Evolutionary conservation across 2,113 vertebrate species (phyloP), one percentile per base, ranked within the genome.

Genomic region (Menura novaehollandiae): DNA sequence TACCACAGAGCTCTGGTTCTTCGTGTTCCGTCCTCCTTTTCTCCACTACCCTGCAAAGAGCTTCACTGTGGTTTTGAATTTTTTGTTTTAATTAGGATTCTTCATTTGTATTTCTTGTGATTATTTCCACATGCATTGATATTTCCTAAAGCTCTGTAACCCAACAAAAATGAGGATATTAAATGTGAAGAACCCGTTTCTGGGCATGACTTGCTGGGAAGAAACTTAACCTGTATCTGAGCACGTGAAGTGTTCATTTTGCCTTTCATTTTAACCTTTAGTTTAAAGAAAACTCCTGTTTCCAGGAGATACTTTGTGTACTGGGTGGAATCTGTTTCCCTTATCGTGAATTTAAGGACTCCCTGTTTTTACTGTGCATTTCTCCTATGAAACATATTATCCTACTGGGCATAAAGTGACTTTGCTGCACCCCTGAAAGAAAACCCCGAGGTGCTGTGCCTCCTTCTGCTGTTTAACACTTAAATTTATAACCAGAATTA

Each of bases 401-500:
- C 30, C 59, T 33, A 0, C 26, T 55, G 64, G 30, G 26, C 27
- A 13, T 22, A 11, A 82, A 85, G 41, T 4, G 3, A 10, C 28
- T 49, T 59, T 1, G 13, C 60, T 62, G 63, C 46, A 10, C 16
- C 39, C 72, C 33, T 6, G 6, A 13, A 46, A n/a, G 27, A 15
- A 39, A 28, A 1, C 6, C 16, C 35, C 0, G 0, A 8, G 33
- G 39, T 43, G 66, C 24, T 44, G 59, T 19, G 60, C 18, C 0
- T 37, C 2, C 0, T 22, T 67, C 37, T 72, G 63, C 63, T 66
- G 44, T 51, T 44, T 4, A 27, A 46, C 10, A 2, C 21, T 13
- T 7, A 0, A 2, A 37, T 51, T 80, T 21, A 5, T 30, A 21
- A 8, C 7, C 37, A 13, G 51, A 63, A 37, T 41, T 20, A 41